phyloP scores from a whole-genome alignment of 2,113 vertebrate genomes.

The Gadus macrocephalus region DNA sequence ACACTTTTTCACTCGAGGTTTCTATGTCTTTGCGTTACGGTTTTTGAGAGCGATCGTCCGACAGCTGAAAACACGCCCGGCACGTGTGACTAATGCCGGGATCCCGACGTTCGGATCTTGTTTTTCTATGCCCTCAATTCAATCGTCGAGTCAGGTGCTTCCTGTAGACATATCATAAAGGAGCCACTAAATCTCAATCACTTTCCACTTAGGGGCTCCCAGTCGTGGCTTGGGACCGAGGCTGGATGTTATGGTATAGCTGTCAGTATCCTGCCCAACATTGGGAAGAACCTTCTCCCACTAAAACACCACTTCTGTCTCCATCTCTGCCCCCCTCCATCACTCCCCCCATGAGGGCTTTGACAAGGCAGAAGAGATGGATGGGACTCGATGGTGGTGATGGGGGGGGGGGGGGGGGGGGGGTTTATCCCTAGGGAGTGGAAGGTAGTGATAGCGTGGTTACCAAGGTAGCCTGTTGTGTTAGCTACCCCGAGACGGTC shows the following conservation, averaged over 20 bases:
- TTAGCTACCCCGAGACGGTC: constrained; percentile 31
- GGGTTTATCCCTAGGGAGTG: constrained; percentile 18
- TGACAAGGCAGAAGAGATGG: constrained; percentile 43
- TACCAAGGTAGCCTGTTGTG: constrained; percentile 28
- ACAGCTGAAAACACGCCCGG: constrained; percentile 2
- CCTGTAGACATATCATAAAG: constrained; percentile 28
- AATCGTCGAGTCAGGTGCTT: not conserved
- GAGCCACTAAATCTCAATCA: constrained; percentile 23
- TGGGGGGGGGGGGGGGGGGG: too few species aligned
- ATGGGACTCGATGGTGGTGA: constrained; percentile 19
- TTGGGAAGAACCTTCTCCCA: constrained; percentile 22
- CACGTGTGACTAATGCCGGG: constrained; percentile 8
- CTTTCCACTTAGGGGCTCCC: constrained; percentile 15
- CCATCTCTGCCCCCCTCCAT: not conserved
- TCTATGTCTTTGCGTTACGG: constrained; percentile 23
- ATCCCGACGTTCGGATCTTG: constrained; percentile 1
- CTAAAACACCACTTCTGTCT: constrained; percentile 2
- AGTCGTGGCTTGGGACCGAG: constrained; percentile 5
- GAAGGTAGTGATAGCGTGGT: constrained; percentile 25
- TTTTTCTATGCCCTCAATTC: not conserved
- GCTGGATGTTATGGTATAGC: constrained; percentile 5
- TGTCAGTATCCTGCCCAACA: constrained; percentile 20
- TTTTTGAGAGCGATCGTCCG: constrained; percentile 22
- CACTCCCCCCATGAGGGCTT: constrained; percentile 21
- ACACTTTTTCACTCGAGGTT: constrained; percentile 28